These are phyloP conservation scores for Actinernus sp. DNA, from an alignment of 92 coral and sea anemone genomes.

Conservation along the genomic window DNA sequence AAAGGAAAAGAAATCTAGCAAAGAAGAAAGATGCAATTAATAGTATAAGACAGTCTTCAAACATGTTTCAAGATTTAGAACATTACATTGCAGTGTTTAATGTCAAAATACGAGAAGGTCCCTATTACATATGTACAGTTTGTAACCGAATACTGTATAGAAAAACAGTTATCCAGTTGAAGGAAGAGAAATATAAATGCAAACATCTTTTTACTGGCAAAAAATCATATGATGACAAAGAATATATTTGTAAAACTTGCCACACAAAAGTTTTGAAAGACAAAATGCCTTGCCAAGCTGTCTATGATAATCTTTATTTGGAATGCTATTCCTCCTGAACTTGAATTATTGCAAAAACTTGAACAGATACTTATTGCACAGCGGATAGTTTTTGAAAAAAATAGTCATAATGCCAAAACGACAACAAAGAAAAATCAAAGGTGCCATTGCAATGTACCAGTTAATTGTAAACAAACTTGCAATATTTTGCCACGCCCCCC, in stretches of 20 bases:
- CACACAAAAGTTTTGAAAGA: conserved; percentile 43
- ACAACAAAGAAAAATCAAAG: conserved; percentile 56
- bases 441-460: conserved; percentile 73
- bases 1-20: no score
- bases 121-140: no score
- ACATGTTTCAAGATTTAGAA: no score
- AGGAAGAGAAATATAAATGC: no score
- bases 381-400: conserved; percentile 27
- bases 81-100: no score
- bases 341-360: conserved; percentile 6
- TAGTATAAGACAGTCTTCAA: no score
- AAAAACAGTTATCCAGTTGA: no score
- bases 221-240: no score
- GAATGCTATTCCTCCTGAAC: conserved; percentile 48
- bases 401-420: conserved; percentile 46
- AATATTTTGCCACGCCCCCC: conserved; percentile 57
- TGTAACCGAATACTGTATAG: no score
- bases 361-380: conserved; percentile 27
- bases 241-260: conserved; percentile 53
- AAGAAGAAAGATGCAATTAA: no score
- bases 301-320: conserved; percentile 39
- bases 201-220: no score
- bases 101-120: no score
- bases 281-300: conserved; percentile 60
- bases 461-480: conserved; percentile 55